These are phyloP conservation scores for Dendrocopos noguchii DNA, from an alignment of 2,113 vertebrate species.

Conservation along the genomic window DNA sequence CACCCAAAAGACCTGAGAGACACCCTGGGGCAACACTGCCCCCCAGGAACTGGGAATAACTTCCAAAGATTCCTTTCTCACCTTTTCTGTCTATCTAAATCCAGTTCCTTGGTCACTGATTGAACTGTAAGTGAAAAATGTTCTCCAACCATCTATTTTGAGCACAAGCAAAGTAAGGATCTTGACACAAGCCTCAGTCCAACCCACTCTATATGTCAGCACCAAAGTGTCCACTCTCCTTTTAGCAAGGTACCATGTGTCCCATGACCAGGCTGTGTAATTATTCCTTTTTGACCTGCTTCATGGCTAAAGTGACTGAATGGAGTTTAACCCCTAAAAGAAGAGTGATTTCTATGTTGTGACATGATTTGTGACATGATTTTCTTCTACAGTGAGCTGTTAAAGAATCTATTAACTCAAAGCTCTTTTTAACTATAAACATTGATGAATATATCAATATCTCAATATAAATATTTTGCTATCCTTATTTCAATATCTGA, in stretches of 20 bases:
- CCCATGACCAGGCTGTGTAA: not conserved
- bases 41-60: not conserved
- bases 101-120: not conserved
- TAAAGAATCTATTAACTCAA: not conserved
- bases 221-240: not conserved
- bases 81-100: not conserved
- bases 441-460: not conserved
- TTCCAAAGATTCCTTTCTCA: not conserved
- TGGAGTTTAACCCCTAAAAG: not conserved
- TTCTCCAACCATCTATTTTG: not conserved
- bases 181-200: not conserved
- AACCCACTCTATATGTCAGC: accelerated
- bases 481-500: not conserved
- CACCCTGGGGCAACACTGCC: too few species aligned
- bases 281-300: not conserved
- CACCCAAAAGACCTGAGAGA: not conserved
- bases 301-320: not conserved
- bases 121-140: not conserved
- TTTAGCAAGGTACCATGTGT: not conserved
- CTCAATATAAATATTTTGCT: too few species aligned
- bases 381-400: not conserved
- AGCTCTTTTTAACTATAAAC: not conserved
- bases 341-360: not conserved
- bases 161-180: not conserved
- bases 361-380: not conserved